Percentiles rank a stretch among this genome's conserved stretches.
phyloP scores from a whole-genome alignment of 1,140 invertebrate species.

The Drosophila novamexicana region DNA sequence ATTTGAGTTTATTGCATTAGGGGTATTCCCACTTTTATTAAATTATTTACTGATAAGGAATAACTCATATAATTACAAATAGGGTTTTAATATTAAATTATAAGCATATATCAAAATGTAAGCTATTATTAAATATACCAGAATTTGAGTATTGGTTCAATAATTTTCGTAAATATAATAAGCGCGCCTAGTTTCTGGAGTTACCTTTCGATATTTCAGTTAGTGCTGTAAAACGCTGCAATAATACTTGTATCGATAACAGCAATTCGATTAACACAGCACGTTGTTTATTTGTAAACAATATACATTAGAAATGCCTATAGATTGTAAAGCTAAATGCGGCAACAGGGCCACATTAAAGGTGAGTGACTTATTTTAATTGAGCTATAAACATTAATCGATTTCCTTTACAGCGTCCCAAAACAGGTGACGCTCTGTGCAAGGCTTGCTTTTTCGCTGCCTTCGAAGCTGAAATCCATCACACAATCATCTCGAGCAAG shows the following conservation, averaged over 20 bases:
- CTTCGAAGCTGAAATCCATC: conserved; percentile 98
- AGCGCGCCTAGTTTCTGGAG: not conserved
- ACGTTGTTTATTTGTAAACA: conserved; percentile 46
- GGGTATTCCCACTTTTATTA: not conserved
- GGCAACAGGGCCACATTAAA: conserved; percentile 90
- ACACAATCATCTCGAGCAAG: conserved; percentile 94
- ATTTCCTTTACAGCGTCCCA: conserved; percentile 89
- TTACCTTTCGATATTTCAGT: not conserved
- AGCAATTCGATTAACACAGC: not conserved
- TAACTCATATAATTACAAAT: too few species aligned
- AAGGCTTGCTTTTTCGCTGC: conserved; percentile 97
- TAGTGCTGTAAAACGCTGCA: conserved; percentile 2
- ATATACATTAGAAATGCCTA: conserved; percentile 85
- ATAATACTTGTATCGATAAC: conserved; percentile 27
- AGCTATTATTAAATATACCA: too few species aligned
- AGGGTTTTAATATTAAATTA: too few species aligned
- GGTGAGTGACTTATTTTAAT: conserved; percentile 84
- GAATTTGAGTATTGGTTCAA: too few species aligned
- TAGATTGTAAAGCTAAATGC: conserved; percentile 88
- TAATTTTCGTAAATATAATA: not conserved
- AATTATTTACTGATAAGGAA: too few species aligned
- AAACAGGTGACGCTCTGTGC: conserved; percentile 96
- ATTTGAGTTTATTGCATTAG: conserved; percentile 5
- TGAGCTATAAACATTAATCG: not conserved
- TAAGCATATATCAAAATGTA: too few species aligned